phyloP scores from a whole-genome alignment of 2,113 vertebrate species.

The Macquaria ambigua region DNA sequence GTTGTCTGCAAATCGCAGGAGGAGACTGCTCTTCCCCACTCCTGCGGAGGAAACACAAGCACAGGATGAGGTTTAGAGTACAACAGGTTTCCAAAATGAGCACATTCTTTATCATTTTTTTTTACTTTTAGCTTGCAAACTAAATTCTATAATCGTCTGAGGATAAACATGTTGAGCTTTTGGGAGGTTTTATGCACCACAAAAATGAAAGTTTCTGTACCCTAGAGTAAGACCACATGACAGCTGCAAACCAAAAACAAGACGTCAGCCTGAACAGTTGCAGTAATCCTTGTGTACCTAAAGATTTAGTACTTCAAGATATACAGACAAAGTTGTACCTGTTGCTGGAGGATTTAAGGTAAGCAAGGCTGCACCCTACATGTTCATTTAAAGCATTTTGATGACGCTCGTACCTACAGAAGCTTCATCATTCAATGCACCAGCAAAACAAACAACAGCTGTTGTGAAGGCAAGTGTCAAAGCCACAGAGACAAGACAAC shows the following conservation, averaged over 20 bases:
- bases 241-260: neutral
- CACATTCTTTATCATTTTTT: neutral
- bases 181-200: neutral
- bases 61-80: slow-evolving; percentile 50
- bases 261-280: neutral
- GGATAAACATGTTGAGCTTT: neutral
- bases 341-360: neutral
- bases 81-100: neutral
- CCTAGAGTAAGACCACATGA: neutral
- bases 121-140: neutral
- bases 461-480: neutral
- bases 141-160: neutral
- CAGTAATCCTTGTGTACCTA: slow-evolving; percentile 12
- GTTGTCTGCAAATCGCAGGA: slow-evolving; percentile 98
- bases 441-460: neutral
- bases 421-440: neutral
- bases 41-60: slow-evolving; percentile 82
- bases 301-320: slow-evolving; percentile 2
- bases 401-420: neutral
- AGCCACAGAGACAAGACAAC: neutral
- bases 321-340: neutral
- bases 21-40: slow-evolving; percentile 99
- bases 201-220: neutral
- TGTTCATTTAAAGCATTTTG: neutral
- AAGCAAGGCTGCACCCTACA: neutral